Evolutionary conservation across 2,113 vertebrate species (phyloP), one percentile per base, ranked within the genome.

Genomic region (Bostrychus sinensis): DNA sequence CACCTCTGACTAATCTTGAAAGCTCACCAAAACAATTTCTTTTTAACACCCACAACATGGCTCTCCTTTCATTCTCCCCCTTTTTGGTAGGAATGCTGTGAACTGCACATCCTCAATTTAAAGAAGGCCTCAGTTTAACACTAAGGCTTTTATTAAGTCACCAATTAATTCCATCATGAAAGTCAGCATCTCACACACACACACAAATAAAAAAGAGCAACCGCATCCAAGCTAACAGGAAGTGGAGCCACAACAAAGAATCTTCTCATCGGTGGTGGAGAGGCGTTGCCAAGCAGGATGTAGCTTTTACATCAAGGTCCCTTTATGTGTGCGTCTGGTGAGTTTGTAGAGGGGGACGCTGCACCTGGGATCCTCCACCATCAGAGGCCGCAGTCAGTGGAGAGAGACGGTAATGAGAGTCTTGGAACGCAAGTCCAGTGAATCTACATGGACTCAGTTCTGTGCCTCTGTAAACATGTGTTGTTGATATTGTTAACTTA

Each of bases 231-330:
- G 80, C 43, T 14, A 19, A 77, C 78, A 14, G 80, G 84, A 86
- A 81, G 72, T 70, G 63, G 79, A 72, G 68, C 63, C 58, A 48
- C 63, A 67, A 92, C 88, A 91, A 82, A 84, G 75, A 67, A 5
- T 55, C 41, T 36, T 76, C 80, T 88, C 68, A 79, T 80, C 67
- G 23, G 61, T 20, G 23, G 1, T 20, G 25, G 34, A 61, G 67
- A 42, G 8, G 34, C 58, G 58, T 56, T 60, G 86, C 81, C 81
- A 90, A 70, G 81, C 83, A 82, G 80, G 76, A 90, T 71, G 67
- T 22, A 34, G 70, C 78, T 64, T 56, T 59, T 53, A 38, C 62
- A 72, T 68, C 22, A 41, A 73, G 67, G 42, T 68, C 41, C 26
- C 37, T 62, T 63, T 73, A 41, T 81, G 66, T 58, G 23, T 46